Conservation (phyloP, 2,113 vertebrate species). For the Seriola dumerili region DNA sequence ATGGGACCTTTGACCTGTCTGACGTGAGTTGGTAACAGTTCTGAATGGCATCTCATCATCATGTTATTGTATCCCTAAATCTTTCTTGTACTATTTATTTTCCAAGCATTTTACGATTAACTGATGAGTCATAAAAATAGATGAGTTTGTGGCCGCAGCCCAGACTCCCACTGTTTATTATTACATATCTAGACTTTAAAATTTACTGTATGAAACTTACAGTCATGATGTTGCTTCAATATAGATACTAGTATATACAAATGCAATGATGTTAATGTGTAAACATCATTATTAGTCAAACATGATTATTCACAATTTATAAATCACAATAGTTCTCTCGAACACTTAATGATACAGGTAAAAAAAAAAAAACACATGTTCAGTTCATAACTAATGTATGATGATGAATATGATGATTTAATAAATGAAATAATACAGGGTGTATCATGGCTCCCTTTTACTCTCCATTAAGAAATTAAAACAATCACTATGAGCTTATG, state of each 20-base stretch:
- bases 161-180: too few relatives aligned
- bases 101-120: background rate
- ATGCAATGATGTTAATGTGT: background rate
- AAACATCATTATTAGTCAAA: background rate
- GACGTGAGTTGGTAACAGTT: conserved; percentile 81
- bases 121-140: background rate
- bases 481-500: background rate
- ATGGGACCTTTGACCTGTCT: conserved; percentile 80
- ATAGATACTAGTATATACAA: background rate
- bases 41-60: too few relatives aligned
- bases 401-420: background rate
- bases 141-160: background rate
- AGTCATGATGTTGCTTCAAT: background rate
- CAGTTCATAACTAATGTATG: background rate
- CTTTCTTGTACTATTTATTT: background rate
- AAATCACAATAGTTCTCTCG: background rate
- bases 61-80: background rate
- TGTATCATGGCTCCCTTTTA: background rate
- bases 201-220: background rate
- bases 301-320: background rate
- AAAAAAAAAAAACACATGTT: background rate
- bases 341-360: background rate
- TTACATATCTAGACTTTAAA: too few relatives aligned
- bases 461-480: background rate
- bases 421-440: background rate